A percentile compares a stretch with the other conserved stretches of the same genome.
phyloP scores from a whole-genome alignment of 2,797 vertebrate species.

The Neosilurus mollespiculum region DNA sequence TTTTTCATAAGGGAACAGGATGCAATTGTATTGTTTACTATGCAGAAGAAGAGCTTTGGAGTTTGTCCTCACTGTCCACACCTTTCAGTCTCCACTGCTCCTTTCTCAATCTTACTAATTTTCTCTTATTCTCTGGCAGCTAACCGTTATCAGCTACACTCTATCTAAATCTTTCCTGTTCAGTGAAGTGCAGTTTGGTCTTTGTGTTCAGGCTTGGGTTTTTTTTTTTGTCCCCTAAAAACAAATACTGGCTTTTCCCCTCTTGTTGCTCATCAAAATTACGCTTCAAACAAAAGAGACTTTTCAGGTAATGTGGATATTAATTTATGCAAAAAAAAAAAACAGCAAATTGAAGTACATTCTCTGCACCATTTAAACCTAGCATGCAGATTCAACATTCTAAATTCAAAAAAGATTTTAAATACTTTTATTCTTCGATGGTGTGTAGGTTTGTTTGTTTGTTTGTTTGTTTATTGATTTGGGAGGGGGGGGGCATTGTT shows the following conservation, averaged over 20 bases:
- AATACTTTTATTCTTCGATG: conserved; percentile 30
- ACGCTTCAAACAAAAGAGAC: conserved; percentile 63
- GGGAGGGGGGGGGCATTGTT: not conserved
- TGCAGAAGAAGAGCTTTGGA: conserved; percentile 87
- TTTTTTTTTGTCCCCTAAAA: conserved; percentile 28
- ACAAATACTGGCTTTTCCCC: conserved; percentile 38
- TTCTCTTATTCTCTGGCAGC: conserved; percentile 65
- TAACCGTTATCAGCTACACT: conserved; percentile 58
- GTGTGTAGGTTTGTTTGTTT: conserved; percentile 27
- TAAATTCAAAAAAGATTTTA: not conserved
- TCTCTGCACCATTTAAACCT: conserved; percentile 44
- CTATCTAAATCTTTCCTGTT: conserved; percentile 32
- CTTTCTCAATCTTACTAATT: not conserved
- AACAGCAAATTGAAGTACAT: conserved; percentile 53
- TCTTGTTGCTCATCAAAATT: conserved; percentile 51
- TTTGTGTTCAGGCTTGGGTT: conserved; percentile 37
- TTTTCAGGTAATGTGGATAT: conserved; percentile 67
- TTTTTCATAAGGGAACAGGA: conserved; percentile 61
- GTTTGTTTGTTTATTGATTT: too few relatives aligned
- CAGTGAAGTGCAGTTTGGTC: conserved; percentile 56
- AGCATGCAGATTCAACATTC: conserved; percentile 67
- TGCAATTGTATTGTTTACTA: conserved; percentile 86
- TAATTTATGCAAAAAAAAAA: conserved; percentile 65
- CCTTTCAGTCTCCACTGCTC: conserved; percentile 27
- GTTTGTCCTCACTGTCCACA: conserved; percentile 33